Conservation (phyloP, 1,140 invertebrate species). For the Drosophila equinoxialis region DNA sequence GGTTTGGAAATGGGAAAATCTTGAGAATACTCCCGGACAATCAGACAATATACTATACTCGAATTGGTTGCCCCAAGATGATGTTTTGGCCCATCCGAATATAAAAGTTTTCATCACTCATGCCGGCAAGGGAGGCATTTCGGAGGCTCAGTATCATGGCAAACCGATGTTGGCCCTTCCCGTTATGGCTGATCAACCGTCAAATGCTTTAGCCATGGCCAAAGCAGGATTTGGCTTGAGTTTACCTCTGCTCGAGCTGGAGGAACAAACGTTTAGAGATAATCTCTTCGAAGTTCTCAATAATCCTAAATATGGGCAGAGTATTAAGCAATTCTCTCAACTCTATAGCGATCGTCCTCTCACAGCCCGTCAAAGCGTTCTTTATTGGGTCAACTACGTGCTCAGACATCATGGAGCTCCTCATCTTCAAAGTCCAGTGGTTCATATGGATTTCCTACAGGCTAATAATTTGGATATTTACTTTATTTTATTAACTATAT, state of each 20-base stretch:
- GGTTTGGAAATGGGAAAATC: slow-evolving; percentile 85
- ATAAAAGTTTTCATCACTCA: slow-evolving; percentile 88
- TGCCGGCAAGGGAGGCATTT: slow-evolving; percentile 87
- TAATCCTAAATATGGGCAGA: slow-evolving; percentile 45
- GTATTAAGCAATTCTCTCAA: slow-evolving; percentile 32
- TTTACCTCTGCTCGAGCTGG: slow-evolving; percentile 74
- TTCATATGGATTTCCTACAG: slow-evolving; percentile 43
- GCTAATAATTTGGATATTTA: slow-evolving; percentile 24
- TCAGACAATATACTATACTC: slow-evolving; percentile 86
- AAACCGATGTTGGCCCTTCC: slow-evolving; percentile 88
- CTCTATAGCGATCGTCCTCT: slow-evolving; percentile 61
- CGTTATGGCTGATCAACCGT: slow-evolving; percentile 86
- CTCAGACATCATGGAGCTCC: slow-evolving; percentile 81
- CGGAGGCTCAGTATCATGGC: slow-evolving; percentile 88
- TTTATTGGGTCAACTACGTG: slow-evolving; percentile 59
- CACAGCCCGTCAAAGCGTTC: slow-evolving; percentile 33
- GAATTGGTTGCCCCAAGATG: slow-evolving; percentile 89
- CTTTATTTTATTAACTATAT: too few species aligned
- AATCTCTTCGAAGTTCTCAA: slow-evolving; percentile 38
- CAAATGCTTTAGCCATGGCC: slow-evolving; percentile 83
- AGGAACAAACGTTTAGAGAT: slow-evolving; percentile 58
- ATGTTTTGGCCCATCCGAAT: slow-evolving; percentile 87
- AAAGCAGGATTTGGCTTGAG: slow-evolving; percentile 82
- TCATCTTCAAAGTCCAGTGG: slow-evolving; percentile 75
- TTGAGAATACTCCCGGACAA: slow-evolving; percentile 84